Base-by-base conservation (phyloP, 2,113 vertebrate species). In the Callopanchax toddi region DNA sequence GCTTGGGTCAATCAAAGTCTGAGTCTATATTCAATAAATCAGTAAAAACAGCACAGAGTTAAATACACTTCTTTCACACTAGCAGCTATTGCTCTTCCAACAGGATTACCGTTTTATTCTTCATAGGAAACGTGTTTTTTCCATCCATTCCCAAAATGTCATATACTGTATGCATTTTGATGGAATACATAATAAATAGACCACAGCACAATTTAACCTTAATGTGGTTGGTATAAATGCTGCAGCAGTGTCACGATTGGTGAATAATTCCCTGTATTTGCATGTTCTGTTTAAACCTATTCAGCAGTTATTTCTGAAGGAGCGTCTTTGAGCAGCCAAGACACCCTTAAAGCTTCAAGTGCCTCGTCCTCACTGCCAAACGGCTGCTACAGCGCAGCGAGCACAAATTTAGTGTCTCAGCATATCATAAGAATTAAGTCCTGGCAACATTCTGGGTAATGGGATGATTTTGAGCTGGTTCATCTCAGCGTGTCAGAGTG, bases 341-440 rank as follows among this genome's bases (percentile, higher is more conserved):
- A 60, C 25, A 66, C 43, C 42, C 62, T 43, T 52, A 22, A 45
- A 34, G 2, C 23, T 22, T 25, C 6, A n/a, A 48, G 20, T 32
- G 32, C 6, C 22, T 13, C 43, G 46, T 0, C 23, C 36, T 54
- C 26, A 29, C 71, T 58, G 49, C 46, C 59, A 36, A 34, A 59
- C 17, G 58, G 37, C 34, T 15, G 63, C 36, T 25, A 2, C 29
- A 32, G 17, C 58, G 26, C 46, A 52, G 49, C 25, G 39, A 60
- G 39, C 39, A 45, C 45, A 72, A 18, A 55, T 68, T 61, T 45
- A 43, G 46, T 36, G 20, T 48, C 45, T 71, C 62, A 40, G 29
- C 29, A 32, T 32, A 0, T 32, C 29, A 32, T 39, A 32, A 54
- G 42, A 44, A 54, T 51, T 3, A 61, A 36, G 42, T 53, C 34